Evolutionary conservation across 1,140 invertebrate species (phyloP).

Genomic region (Aphaenogaster ashmeadi): DNA sequence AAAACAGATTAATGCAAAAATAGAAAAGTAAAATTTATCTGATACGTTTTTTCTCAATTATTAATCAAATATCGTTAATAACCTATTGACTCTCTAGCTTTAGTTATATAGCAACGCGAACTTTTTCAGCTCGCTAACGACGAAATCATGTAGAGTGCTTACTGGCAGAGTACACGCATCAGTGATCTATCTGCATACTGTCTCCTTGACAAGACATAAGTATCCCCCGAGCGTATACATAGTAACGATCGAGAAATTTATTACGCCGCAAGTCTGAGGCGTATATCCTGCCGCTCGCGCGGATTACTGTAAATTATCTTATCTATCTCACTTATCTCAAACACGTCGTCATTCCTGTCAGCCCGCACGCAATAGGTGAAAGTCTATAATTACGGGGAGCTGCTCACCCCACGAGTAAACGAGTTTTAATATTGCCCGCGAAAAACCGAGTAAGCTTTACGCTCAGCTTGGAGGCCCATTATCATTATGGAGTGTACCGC

Average conservation of each 20-base stretch:
- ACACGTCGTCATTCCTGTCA: constrained; percentile 56
- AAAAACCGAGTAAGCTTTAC: constrained; percentile 27
- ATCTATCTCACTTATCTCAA: constrained; percentile 57
- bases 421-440: constrained; percentile 45
- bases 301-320: constrained; percentile 58
- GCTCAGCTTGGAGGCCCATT: constrained; percentile 1
- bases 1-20: not conserved
- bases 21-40: constrained; percentile 5
- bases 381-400: constrained; percentile 48
- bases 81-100: not conserved
- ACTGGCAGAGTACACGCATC: not conserved
- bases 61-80: not conserved
- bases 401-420: constrained; percentile 28
- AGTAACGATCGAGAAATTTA: constrained; percentile 60
- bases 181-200: constrained; percentile 15
- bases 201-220: constrained; percentile 22
- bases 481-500: constrained; percentile 40
- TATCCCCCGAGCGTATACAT: constrained; percentile 26
- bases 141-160: constrained; percentile 24
- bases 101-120: not conserved
- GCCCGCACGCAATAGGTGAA: constrained; percentile 51
- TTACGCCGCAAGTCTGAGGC: constrained; percentile 21
- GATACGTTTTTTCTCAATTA: not conserved
- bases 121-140: constrained; percentile 29
- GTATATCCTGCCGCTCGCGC: constrained; percentile 17